Evolutionary conservation across 2,797 vertebrate species (phyloP).

Genomic region (Cryptoprocta ferox): DNA sequence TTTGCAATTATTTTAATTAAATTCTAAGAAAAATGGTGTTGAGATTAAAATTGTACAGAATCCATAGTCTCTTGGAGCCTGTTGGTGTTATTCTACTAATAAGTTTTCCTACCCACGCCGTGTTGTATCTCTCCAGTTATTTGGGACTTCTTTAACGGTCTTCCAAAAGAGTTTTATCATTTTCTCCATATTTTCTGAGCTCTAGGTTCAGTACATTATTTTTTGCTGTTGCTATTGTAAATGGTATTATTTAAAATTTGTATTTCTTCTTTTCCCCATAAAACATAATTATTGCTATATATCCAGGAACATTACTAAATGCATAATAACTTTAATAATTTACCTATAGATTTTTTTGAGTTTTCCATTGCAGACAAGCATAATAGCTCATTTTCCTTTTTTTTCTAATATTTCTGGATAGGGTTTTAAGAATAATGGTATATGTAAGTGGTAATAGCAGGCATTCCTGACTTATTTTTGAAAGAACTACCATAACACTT

Average conservation of each 20-base stretch:
- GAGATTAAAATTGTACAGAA: background rate
- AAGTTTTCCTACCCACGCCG: background rate
- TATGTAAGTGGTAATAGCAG: background rate
- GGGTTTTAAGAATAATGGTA: background rate
- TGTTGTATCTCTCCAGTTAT: background rate
- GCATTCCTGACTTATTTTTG: background rate
- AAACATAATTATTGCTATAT: background rate
- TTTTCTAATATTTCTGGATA: background rate
- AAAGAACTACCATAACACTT: background rate
- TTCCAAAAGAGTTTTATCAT: background rate
- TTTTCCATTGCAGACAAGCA: background rate
- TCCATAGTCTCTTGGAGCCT: background rate
- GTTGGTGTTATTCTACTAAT: background rate
- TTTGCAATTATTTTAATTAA: constrained; percentile 16
- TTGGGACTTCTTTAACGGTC: background rate
- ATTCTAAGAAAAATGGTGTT: constrained; percentile 7
- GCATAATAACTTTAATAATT: background rate
- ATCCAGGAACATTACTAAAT: background rate
- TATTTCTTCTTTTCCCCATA: background rate
- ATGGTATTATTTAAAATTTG: background rate
- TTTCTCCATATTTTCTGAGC: background rate
- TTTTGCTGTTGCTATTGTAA: background rate
- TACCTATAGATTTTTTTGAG: background rate
- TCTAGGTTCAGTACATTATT: background rate
- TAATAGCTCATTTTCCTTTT: background rate